Base-by-base conservation (phyloP, 2,888 invertebrate genomes). In the Teleogryllus oceanicus region DNA sequence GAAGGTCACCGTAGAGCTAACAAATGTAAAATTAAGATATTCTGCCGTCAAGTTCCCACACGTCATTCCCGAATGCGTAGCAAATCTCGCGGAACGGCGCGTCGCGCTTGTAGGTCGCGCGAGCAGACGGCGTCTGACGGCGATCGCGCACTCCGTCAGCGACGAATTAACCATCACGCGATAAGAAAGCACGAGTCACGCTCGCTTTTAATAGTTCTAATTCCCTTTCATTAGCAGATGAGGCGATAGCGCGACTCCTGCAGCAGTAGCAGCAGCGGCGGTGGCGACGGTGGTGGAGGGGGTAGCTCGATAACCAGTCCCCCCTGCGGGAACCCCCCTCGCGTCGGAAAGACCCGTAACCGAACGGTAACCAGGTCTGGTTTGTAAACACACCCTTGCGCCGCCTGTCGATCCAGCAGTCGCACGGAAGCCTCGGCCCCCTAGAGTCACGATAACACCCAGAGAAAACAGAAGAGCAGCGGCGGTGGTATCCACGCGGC, bases 161-260 rank as follows among this genome's bases (percentile, higher is more conserved):
- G n/a, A n/a, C 62, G 62, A 62, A 62, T 62, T 62, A 62, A 62
- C 62, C 62, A 62, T 62, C 62, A n/a, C 5, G 16, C 62, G 62
- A 62, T 62, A 62, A 62, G 62, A 62, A 16, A 62, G n/a, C n/a
- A 11, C n/a, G 62, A 62, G 62, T 62, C 62, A 62, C 62, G 62
- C 62, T 62, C 62, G 62, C 62, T 62, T 62, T 62, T 62, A 62
- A 62, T 62, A 62, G 62, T 62, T 62, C 62, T 62, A 62, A 62
- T 62, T 62, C 62, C 62, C 62, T 62, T 62, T 62, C 62, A 62
- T 62, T 62, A 62, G 62, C 62, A 62, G 62, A 62, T 62, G 62
- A n/a, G n/a, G n/a, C n/a, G 62, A 62, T 62, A 62, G 62, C 62
- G 8, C 62, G 62, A 62, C 62, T 10, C 62, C 16, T 16, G n/a